Percentiles rank a stretch among this genome's conserved stretches.
These are phyloP conservation scores for Drosophila dives DNA, from an alignment of 2,888 invertebrate genomes.

Conservation along the genomic window DNA sequence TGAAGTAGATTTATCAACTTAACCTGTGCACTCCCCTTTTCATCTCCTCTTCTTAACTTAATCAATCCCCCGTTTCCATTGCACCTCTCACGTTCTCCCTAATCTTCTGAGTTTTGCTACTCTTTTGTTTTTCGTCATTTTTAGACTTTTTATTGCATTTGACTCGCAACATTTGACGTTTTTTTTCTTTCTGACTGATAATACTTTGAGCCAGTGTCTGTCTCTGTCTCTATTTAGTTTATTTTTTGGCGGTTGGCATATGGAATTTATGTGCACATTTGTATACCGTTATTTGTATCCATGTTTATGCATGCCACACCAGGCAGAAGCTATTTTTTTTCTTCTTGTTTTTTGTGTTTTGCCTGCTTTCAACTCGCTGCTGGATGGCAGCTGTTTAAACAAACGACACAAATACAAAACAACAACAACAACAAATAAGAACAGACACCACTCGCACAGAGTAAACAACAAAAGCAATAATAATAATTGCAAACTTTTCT, in stretches of 20 bases:
- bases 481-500: slow-evolving; percentile 34
- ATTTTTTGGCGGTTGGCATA: slow-evolving; percentile 67
- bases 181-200: slow-evolving; percentile 51
- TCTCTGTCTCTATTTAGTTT: slow-evolving; percentile 14
- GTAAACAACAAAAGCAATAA: slow-evolving; percentile 23
- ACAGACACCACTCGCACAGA: slow-evolving; percentile 6
- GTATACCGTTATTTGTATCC: slow-evolving; percentile 56
- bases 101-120: slow-evolving; percentile 41
- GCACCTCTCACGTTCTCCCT: background rate
- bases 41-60: background rate
- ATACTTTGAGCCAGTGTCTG: slow-evolving; percentile 53
- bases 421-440: slow-evolving; percentile 20
- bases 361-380: slow-evolving; percentile 41
- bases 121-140: slow-evolving; percentile 29
- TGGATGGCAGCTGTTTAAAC: slow-evolving; percentile 72
- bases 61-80: background rate
- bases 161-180: slow-evolving; percentile 35
- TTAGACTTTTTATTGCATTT: slow-evolving; percentile 53
- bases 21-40: background rate
- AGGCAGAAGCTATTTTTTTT: slow-evolving; percentile 8
- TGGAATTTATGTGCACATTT: slow-evolving; percentile 68
- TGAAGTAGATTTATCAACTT: background rate
- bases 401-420: slow-evolving; percentile 39
- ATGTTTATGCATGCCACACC: slow-evolving; percentile 63
- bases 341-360: background rate